A percentile compares a stretch with the other conserved stretches of the same genome.
phyloP scores from a whole-genome alignment of 2,888 invertebrate genomes.

The Napeogenes inachia region DNA sequence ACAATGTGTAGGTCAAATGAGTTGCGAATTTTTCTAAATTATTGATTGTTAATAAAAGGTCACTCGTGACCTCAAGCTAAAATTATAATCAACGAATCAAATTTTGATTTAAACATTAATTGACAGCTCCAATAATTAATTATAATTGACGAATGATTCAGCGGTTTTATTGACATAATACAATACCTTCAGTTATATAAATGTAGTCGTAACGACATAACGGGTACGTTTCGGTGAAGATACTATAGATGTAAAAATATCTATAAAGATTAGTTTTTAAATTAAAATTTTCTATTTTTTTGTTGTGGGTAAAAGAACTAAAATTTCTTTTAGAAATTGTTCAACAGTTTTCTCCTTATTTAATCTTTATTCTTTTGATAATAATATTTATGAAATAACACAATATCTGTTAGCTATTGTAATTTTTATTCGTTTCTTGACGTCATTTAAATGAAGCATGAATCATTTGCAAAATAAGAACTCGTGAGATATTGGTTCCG shows the following conservation, averaged over 20 bases:
- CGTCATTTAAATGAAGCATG: too few species aligned
- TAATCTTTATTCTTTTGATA: too few species aligned
- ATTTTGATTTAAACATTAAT: conserved; percentile 34
- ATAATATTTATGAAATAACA: too few species aligned
- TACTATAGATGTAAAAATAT: neutral
- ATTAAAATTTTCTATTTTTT: too few species aligned
- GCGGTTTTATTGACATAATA: conserved; percentile 30
- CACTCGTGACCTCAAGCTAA: conserved; percentile 27
- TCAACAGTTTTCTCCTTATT: too few species aligned
- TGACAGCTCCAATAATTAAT: conserved; percentile 40
- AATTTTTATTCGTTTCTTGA: too few species aligned
- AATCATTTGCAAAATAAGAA: too few species aligned
- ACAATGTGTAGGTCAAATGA: conserved; percentile 6
- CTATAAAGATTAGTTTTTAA: neutral
- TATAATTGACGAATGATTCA: conserved; percentile 35
- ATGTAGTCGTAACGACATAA: conserved; percentile 4
- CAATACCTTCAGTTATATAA: conserved; percentile 23
- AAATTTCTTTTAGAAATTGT: too few species aligned
- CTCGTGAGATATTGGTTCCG: too few species aligned
- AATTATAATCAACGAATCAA: conserved; percentile 32
- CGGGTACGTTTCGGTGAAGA: neutral
- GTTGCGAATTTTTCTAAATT: conserved; percentile 7
- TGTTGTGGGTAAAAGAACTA: too few species aligned
- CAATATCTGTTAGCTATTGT: too few species aligned
- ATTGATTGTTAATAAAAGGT: conserved; percentile 19